Evolutionary conservation across 2,888 invertebrate species (phyloP), one percentile per base, ranked within the genome.

Genomic region (Folsomia manolachei): DNA sequence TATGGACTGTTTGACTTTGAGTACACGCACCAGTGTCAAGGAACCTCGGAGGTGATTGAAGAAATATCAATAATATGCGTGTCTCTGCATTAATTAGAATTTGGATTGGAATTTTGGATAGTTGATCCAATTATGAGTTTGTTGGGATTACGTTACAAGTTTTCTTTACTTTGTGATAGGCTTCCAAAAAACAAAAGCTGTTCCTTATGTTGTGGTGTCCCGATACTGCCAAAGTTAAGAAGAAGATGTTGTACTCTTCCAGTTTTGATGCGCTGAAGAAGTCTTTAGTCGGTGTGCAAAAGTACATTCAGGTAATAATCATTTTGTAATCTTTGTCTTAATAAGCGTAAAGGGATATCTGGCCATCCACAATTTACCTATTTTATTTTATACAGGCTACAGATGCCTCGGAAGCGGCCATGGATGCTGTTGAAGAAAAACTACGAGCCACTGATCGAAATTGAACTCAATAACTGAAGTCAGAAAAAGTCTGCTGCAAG

Each of bases 141-240:
- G n/a, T n/a, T n/a, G n/a, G n/a, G n/a, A n/a, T n/a, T n/a, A n/a
- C n/a, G n/a, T n/a, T n/a, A n/a, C n/a, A n/a, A n/a, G n/a, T 19
- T 56, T 56, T 56, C 21, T 51, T 9, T 11, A 11, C 18, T 9
- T 51, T 51, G 9, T 51, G 81, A 2, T 79, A 86, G 88, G 93
- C 93, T 83, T 93, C 94, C 85, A 96, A 95, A 90, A 96, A 96
- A 90, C 95, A 97, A 86, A 97, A 97, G 86, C 87, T 97, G 82
- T 94, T 97, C 89, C 90, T 97, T 84, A 95, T 97, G 93, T 94
- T 94, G 84, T 96, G 96, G 96, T 96, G 97, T 89, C 97, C 97
- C 63, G 97, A 98, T 87, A 94, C 93, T 85, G 96, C 98, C 83
- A 95, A 94, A 87, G 90, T 92, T 81, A 90, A 89, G 86, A 89